Evolutionary conservation across 2,888 invertebrate species (phyloP), one percentile per base, ranked within the genome.

Genomic region (Chelonus formosanus): DNA sequence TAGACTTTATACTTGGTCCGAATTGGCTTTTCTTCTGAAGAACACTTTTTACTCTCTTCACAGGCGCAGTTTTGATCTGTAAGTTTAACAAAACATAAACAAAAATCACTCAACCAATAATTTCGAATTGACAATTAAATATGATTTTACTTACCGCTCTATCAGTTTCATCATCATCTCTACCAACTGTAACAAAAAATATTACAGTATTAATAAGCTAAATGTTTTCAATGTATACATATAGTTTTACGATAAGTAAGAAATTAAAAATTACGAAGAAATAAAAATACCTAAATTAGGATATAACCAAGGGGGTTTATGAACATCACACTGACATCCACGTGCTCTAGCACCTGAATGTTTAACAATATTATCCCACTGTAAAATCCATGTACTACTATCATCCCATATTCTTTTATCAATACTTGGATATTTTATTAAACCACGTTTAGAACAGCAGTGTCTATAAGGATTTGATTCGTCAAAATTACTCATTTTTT

Each of bases 301-400:
- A 62, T 81, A 81, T 43, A 82, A 72, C 84, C 82, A 82, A 8
- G 81, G 80, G 43, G 84, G 83, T 70, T 81, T 81, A 70, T 85
- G 85, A 57, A 85, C 76, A 69, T 85, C 85, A 70, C 85, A 85
- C 64, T 81, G 82, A 70, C 86, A 86, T 55, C 85, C 85, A 67
- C 85, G 80, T 45, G 84, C 80, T 58, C 85, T 78, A 7, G 84
- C 84, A 47, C 85, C 85, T 3, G 86, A 85, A 75, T 85, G 85
- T 65, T 85, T 86, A 47, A 87, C 83, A 70, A 87, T 84, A 74
- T 86, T 86, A 77, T 87, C 87, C 83, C 86, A 87, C 67, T 86
- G 84, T 48, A 86, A 80, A 63, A 87, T 87, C 87, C 87, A 87
- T 63, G 81, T 84, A 72, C 85, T 83, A 74, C 86, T 86, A 3